Conservation (phyloP, 1,140 invertebrate species). For the Drosophila pandora region DNA sequence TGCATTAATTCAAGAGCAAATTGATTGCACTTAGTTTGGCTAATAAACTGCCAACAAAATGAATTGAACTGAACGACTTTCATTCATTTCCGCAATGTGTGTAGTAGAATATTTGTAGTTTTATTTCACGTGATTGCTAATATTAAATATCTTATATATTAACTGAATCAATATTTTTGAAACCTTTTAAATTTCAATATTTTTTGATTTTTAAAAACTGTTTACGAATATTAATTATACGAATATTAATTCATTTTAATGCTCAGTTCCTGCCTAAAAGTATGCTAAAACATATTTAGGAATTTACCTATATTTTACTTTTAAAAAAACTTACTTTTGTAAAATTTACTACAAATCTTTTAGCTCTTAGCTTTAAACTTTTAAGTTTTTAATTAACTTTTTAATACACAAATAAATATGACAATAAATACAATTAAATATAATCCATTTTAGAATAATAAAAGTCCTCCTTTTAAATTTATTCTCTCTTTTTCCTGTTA, state of each 20-base stretch:
- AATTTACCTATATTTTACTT: too few species aligned
- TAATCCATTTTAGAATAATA: neutral
- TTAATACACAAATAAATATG: too few species aligned
- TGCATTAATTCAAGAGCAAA: conserved; percentile 68
- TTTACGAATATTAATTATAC: too few species aligned
- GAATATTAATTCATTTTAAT: too few species aligned
- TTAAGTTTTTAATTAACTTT: too few species aligned
- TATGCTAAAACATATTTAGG: conserved; percentile 12
- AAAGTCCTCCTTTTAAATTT: too few species aligned
- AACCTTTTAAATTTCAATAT: too few species aligned
- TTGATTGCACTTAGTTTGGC: conserved; percentile 62
- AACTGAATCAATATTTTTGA: neutral
- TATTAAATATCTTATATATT: neutral
- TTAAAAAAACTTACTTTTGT: too few species aligned
- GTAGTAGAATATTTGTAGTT: neutral
- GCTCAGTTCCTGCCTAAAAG: conserved; percentile 28
- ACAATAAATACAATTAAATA: too few species aligned
- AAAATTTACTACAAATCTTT: too few species aligned
- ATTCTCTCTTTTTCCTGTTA: neutral
- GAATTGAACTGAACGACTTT: conserved; percentile 27
- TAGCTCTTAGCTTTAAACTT: too few species aligned
- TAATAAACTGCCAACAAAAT: conserved; percentile 36
- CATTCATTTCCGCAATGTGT: conserved; percentile 55
- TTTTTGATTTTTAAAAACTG: too few species aligned
- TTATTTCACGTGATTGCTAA: neutral